phyloP scores from a whole-genome alignment of 1,140 invertebrate species.

The Aphis craccivora region DNA sequence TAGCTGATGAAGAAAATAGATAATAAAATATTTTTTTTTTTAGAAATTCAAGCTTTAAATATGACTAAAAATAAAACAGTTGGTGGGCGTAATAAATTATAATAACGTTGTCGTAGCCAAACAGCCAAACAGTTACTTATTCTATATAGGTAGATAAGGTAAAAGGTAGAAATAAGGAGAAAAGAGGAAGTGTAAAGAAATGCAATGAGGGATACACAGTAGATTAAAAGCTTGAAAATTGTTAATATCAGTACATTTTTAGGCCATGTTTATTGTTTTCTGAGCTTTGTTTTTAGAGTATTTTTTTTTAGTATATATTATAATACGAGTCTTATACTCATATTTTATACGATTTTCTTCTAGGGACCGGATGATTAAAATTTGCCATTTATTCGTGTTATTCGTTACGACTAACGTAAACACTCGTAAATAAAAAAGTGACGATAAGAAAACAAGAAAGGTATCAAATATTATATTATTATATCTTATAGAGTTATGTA shows the following conservation, averaged over 20 bases:
- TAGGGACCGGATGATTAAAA: neutral
- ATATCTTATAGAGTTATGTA: neutral
- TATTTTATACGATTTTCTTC: neutral
- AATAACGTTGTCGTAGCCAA: neutral
- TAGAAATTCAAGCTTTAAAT: neutral
- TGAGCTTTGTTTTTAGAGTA: neutral
- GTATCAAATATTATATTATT: conserved; percentile 3
- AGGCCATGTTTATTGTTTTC: neutral
- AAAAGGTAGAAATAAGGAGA: no score
- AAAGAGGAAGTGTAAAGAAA: neutral
- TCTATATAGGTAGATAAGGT: no score
- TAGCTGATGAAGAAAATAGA: neutral
- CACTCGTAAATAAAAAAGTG: neutral
- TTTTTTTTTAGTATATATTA: neutral
- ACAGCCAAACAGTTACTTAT: neutral
- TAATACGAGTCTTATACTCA: neutral
- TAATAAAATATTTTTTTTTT: neutral
- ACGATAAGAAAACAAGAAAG: neutral
- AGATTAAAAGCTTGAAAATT: neutral
- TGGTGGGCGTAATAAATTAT: no score
- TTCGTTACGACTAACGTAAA: neutral
- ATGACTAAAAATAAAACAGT: no score
- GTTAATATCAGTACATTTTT: neutral
- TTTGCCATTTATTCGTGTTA: neutral
- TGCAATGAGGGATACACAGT: neutral